phyloP scores from a whole-genome alignment of 2,797 vertebrate species.

The Enteromius afrohamiltoni region DNA sequence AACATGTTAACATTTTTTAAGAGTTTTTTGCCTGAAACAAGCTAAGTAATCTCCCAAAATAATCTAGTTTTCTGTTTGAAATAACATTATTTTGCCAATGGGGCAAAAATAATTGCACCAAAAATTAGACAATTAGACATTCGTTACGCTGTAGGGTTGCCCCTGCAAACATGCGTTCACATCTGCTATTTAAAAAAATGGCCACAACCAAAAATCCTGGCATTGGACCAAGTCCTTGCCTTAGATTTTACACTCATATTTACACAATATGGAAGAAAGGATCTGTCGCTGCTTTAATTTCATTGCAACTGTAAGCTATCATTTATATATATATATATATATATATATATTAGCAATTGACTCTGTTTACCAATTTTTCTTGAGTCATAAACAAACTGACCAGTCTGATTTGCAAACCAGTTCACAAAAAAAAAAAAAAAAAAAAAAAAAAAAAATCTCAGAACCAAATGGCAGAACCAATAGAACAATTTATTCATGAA shows the following conservation, averaged over 20 bases:
- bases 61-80: too few species aligned
- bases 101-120: too few species aligned
- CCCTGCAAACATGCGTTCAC: not conserved
- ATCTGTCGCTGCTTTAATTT: not conserved
- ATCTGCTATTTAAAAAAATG: not conserved
- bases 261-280: not conserved
- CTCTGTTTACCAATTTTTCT: not conserved
- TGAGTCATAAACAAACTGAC: not conserved
- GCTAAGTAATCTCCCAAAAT: too few species aligned
- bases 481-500: not conserved
- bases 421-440: not conserved
- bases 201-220: not conserved
- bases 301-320: not conserved
- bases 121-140: not conserved
- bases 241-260: not conserved
- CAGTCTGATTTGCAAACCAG: not conserved
- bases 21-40: too few species aligned
- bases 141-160: not conserved
- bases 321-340: not conserved
- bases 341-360: not conserved
- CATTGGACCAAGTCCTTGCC: not conserved
- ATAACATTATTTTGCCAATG: too few species aligned
- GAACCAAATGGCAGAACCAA: not conserved
- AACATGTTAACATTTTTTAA: too few species aligned
- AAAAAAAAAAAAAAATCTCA: not conserved